Conservation (phyloP, 30 jellyfish, hydroid and myxozoan genomes). For the Cassiopea xamachana region DNA sequence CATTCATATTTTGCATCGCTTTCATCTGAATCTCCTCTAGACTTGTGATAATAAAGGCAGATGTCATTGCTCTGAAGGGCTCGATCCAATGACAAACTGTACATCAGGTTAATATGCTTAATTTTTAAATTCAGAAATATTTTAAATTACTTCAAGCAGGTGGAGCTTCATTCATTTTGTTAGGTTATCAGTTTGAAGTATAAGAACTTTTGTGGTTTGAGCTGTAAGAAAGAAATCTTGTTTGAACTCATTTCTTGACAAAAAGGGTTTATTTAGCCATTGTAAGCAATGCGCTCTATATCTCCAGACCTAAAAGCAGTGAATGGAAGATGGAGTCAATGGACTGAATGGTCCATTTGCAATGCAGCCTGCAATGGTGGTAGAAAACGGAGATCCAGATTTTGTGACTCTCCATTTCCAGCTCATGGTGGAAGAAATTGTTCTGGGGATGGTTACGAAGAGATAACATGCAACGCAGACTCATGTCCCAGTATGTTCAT, state of each 20-base stretch:
- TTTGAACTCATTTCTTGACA: background rate
- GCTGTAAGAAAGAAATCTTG: background rate
- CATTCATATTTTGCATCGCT: background rate
- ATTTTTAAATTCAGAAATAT: background rate
- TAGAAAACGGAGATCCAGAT: slow-evolving; percentile 43
- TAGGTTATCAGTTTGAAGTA: background rate
- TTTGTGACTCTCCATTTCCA: slow-evolving; percentile 73
- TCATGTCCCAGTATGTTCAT: slow-evolving; percentile 67
- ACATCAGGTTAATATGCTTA: background rate
- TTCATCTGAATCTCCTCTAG: slow-evolving; percentile 8
- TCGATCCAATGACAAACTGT: slow-evolving; percentile 73
- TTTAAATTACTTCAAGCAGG: background rate
- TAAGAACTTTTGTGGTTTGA: background rate
- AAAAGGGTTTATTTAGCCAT: no score
- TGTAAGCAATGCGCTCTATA: no score
- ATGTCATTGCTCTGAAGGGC: slow-evolving; percentile 72
- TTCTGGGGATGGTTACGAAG: slow-evolving; percentile 13
- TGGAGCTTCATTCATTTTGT: background rate
- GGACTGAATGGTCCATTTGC: slow-evolving; percentile 70
- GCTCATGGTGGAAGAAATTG: slow-evolving; percentile 81
- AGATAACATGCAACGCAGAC: slow-evolving; percentile 55
- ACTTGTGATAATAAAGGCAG: slow-evolving; percentile 66
- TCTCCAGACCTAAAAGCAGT: slow-evolving; percentile 22
- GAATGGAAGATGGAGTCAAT: slow-evolving; percentile 64
- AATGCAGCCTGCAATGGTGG: slow-evolving; percentile 76